These are phyloP conservation scores for Episyrphus balteatus DNA, from an alignment of 1,140 invertebrate genomes.

Conservation along the genomic window DNA sequence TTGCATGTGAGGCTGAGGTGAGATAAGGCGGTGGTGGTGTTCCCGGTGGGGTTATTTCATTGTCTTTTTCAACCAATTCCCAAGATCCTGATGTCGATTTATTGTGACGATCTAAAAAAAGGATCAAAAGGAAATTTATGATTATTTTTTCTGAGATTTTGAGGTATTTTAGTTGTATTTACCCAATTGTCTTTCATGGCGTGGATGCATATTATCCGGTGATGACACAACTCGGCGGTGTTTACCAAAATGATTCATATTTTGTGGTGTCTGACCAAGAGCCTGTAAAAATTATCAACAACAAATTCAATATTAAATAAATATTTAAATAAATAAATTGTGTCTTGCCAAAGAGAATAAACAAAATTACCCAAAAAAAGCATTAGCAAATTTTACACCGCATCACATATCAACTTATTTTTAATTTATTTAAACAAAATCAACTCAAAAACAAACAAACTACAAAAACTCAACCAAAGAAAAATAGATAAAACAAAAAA, in stretches of 20 bases:
- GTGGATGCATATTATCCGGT: slow-evolving; percentile 33
- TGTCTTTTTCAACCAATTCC: slow-evolving; percentile 37
- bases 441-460: too few species aligned
- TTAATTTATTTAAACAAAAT: background rate
- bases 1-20: slow-evolving; percentile 14
- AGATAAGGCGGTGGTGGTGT: slow-evolving; percentile 78
- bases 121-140: background rate
- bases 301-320: too few species aligned
- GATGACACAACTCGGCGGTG: slow-evolving; percentile 34
- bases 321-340: background rate
- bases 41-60: slow-evolving; percentile 61
- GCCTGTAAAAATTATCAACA: slow-evolving; percentile 13
- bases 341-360: background rate
- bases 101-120: slow-evolving; percentile 21
- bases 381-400: background rate
- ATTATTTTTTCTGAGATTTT: background rate
- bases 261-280: slow-evolving; percentile 30
- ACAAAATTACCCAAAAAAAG: background rate
- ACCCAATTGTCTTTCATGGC: slow-evolving; percentile 19
- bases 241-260: slow-evolving; percentile 23
- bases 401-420: background rate
- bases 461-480: too few species aligned
- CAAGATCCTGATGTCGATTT: slow-evolving; percentile 33
- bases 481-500: too few species aligned
- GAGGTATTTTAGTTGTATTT: background rate